Percentiles rank a stretch among this genome's conserved stretches.
phyloP scores from a whole-genome alignment of 1,140 invertebrate genomes.

The Lamellibrachia luymesi region DNA sequence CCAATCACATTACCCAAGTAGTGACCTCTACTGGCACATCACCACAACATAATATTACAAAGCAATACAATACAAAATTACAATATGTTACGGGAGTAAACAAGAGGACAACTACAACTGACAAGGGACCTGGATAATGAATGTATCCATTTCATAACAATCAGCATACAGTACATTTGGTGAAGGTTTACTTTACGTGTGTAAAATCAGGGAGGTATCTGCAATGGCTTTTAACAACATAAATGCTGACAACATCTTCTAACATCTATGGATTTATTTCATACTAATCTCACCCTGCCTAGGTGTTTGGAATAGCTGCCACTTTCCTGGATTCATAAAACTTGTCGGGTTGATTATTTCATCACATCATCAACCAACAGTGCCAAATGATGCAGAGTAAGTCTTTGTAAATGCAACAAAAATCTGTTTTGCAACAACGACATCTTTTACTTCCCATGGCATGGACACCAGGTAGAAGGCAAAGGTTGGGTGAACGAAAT shows the following conservation, averaged over 20 bases:
- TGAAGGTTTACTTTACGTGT: not conserved
- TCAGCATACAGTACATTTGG: not conserved
- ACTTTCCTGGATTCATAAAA: too few species aligned
- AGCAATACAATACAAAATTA: too few species aligned
- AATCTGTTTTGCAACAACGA: too few species aligned
- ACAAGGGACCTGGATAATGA: not conserved
- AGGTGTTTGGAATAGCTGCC: not conserved
- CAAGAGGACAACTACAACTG: not conserved
- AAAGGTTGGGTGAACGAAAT: too few species aligned
- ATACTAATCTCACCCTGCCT: not conserved
- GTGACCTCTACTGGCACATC: not conserved
- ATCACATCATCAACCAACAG: too few species aligned
- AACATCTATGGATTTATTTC: not conserved
- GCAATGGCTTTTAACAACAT: not conserved
- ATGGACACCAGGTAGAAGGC: too few species aligned
- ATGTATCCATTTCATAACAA: not conserved
- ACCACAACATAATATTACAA: not conserved
- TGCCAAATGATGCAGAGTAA: too few species aligned
- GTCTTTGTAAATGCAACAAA: too few species aligned
- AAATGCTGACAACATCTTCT: too few species aligned
- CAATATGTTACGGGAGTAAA: not conserved
- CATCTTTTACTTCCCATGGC: too few species aligned
- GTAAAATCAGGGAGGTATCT: not conserved
- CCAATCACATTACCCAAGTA: not conserved
- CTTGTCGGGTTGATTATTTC: too few species aligned